Percentiles rank a stretch among this genome's conserved stretches.
Evolutionary conservation across 2,113 vertebrate species (phyloP).

Genomic region (Pluvialis apricaria): DNA sequence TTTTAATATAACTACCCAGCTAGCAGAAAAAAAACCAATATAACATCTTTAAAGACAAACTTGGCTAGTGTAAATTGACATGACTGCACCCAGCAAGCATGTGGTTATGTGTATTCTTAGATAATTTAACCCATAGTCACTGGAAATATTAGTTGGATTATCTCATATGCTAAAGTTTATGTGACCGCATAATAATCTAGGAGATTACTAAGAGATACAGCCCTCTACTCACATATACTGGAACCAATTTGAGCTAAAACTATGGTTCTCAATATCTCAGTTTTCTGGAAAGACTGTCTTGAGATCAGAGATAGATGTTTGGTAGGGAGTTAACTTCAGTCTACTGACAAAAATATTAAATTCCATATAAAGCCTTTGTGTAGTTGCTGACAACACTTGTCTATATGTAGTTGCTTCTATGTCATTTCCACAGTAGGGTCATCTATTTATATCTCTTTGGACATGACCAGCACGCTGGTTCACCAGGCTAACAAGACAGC

Average conservation of each 20-base stretch:
- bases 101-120: not conserved
- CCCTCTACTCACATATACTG: not conserved
- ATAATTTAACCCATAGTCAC: not conserved
- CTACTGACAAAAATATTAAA: not conserved
- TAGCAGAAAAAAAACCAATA: not conserved
- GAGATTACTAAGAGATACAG: not conserved
- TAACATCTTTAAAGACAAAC: not conserved
- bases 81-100: not conserved
- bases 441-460: not conserved
- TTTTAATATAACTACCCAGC: not conserved
- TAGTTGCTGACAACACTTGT: not conserved
- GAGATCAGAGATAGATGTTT: not conserved
- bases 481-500: not conserved
- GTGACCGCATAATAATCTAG: not conserved
- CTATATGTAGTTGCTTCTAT: not conserved
- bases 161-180: conserved; percentile 4
- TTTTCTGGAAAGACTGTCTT: not conserved
- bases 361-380: not conserved
- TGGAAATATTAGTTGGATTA: not conserved
- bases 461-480: not conserved
- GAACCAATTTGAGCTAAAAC: not conserved
- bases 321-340: not conserved
- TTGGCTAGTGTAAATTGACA: not conserved
- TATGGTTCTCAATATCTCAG: not conserved
- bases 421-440: not conserved